Percentiles rank a stretch among this genome's conserved stretches.
Evolutionary conservation across 2,888 invertebrate species (phyloP).

Genomic region (Abrostola triplasia): DNA sequence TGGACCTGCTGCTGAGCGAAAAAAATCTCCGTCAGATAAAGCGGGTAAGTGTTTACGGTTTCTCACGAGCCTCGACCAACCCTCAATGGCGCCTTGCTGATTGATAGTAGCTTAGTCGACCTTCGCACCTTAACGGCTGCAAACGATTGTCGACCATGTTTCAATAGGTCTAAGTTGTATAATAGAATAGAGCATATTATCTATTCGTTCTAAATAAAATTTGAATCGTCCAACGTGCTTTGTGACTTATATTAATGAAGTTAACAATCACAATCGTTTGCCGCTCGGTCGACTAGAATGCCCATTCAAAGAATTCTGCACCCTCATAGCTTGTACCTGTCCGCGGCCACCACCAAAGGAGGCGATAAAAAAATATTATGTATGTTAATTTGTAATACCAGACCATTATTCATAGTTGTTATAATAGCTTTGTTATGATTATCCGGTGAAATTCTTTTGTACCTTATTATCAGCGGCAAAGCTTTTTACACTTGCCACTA

Average conservation of each 20-base stretch:
- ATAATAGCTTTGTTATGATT: slow-evolving; percentile 87
- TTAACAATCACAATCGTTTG: slow-evolving; percentile 54
- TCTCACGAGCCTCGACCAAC: slow-evolving; percentile 86
- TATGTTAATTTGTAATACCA: slow-evolving; percentile 86
- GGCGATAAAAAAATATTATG: slow-evolving; percentile 85
- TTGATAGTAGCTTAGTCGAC: slow-evolving; percentile 84
- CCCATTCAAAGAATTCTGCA: slow-evolving; percentile 88
- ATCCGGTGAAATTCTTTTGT: slow-evolving; percentile 79
- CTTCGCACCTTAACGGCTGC: slow-evolving; percentile 72
- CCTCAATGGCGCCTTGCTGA: slow-evolving; percentile 88
- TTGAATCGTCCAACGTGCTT: slow-evolving; percentile 42
- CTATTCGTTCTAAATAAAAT: slow-evolving; percentile 58
- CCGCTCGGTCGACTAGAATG: slow-evolving; percentile 58
- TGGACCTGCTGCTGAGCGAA: slow-evolving; percentile 84
- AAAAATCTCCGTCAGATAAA: slow-evolving; percentile 86
- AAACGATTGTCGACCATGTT: slow-evolving; percentile 60
- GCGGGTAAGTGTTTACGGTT: slow-evolving; percentile 88
- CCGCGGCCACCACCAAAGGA: slow-evolving; percentile 86
- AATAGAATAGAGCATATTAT: slow-evolving; percentile 32
- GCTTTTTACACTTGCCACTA: slow-evolving; percentile 55
- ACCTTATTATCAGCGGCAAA: slow-evolving; percentile 69
- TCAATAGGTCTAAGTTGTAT: slow-evolving; percentile 45
- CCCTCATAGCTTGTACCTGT: slow-evolving; percentile 87
- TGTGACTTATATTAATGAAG: slow-evolving; percentile 27
- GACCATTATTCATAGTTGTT: slow-evolving; percentile 84